Evolutionary conservation across 1,140 invertebrate species (phyloP).

Genomic region (Drosophila busckii): DNA sequence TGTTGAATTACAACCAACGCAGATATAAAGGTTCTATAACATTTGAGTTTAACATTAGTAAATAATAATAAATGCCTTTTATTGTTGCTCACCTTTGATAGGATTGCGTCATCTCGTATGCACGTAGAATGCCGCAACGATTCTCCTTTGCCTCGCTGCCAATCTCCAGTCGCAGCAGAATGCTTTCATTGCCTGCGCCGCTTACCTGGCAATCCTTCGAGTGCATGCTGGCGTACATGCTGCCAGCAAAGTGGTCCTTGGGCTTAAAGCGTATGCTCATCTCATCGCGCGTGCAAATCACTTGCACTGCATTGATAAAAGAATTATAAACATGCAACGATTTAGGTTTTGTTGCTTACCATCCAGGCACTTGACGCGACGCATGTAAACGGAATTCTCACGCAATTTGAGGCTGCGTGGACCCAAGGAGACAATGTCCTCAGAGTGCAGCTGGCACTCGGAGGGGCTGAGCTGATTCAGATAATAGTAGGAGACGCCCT

Average conservation of each 20-base stretch:
- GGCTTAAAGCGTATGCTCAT: slow-evolving; percentile 82
- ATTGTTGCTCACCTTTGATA: slow-evolving; percentile 44
- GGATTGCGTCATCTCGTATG: slow-evolving; percentile 68
- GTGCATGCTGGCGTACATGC: slow-evolving; percentile 82
- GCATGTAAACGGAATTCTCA: slow-evolving; percentile 77
- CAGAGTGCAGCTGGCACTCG: slow-evolving; percentile 79
- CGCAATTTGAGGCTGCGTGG: slow-evolving; percentile 77
- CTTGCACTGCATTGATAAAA: slow-evolving; percentile 79
- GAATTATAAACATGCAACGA: neutral
- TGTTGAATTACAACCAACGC: slow-evolving; percentile 84
- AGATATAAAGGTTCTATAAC: slow-evolving; percentile 81
- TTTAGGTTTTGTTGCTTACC: slow-evolving; percentile 63
- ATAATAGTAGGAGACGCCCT: slow-evolving; percentile 68
- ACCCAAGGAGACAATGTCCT: slow-evolving; percentile 80
- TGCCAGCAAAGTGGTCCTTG: slow-evolving; percentile 81
- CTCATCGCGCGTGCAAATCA: slow-evolving; percentile 80
- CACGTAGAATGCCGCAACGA: slow-evolving; percentile 67
- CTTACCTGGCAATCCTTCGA: slow-evolving; percentile 81
- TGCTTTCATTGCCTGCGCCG: slow-evolving; percentile 62
- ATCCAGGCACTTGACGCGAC: slow-evolving; percentile 80
- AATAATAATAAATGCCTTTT: neutral
- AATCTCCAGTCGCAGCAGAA: slow-evolving; percentile 55
- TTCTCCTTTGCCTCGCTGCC: slow-evolving; percentile 72
- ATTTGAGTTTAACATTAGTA: slow-evolving; percentile 20
- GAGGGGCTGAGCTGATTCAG: slow-evolving; percentile 50